These are phyloP conservation scores for Olivierus martensii DNA, from an alignment of 1,140 invertebrate genomes.

Conservation along the genomic window DNA sequence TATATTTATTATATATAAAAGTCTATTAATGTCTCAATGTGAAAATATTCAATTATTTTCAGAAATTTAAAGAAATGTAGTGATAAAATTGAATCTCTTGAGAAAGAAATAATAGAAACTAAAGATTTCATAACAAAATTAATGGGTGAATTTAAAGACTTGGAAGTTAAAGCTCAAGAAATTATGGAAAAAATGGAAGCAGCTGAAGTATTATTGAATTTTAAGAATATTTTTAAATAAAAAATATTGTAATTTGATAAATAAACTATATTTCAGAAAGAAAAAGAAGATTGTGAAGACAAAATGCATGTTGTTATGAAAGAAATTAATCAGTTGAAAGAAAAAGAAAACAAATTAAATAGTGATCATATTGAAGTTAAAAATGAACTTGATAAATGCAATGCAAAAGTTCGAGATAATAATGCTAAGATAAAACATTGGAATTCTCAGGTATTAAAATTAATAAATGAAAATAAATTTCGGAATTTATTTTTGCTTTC, in stretches of 20 bases:
- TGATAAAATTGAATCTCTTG: conserved; percentile 50
- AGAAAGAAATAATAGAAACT: conserved; percentile 44
- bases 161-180: conserved; percentile 40
- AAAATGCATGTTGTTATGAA: conserved; percentile 41
- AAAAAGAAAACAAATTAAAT: conserved; percentile 49
- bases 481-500: no score
- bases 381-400: conserved; percentile 50
- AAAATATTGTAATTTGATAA: not conserved
- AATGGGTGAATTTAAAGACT: conserved; percentile 40
- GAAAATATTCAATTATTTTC: conserved; percentile 10
- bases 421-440: conserved; percentile 34
- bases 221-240: no score
- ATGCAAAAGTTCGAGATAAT: conserved; percentile 48
- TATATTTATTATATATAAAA: no score
- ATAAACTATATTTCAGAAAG: conserved; percentile 20
- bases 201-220: not conserved
- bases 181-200: conserved; percentile 12
- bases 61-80: conserved; percentile 29
- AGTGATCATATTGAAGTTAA: conserved; percentile 54
- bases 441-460: conserved; percentile 28
- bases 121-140: conserved; percentile 45
- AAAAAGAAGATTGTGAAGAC: conserved; percentile 30
- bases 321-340: conserved; percentile 44
- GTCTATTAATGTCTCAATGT: no score
- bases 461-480: conserved; percentile 2